phyloP scores from a whole-genome alignment of 2,888 invertebrate genomes.

The Muscina levida region DNA sequence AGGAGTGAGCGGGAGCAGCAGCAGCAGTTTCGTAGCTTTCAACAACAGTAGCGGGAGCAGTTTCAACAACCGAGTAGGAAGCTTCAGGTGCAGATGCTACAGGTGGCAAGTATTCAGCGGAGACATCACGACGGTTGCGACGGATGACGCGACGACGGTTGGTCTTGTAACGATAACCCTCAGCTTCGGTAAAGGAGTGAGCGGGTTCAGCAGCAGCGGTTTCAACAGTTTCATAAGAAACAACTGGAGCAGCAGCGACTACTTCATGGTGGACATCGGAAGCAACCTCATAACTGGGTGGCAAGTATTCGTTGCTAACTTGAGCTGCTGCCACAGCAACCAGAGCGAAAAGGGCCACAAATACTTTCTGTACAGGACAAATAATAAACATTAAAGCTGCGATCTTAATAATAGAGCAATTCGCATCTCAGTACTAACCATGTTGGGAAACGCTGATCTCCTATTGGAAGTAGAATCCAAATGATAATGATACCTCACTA shows the following conservation, averaged over 20 bases:
- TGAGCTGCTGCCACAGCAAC: conserved; percentile 68
- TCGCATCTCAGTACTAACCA: conserved; percentile 72
- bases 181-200: conserved; percentile 65
- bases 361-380: conserved; percentile 56
- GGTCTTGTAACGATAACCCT: conserved; percentile 58
- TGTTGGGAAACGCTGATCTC: conserved; percentile 71
- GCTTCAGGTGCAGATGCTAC: conserved; percentile 45
- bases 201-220: conserved; percentile 67
- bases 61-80: conserved; percentile 59
- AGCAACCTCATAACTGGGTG: conserved; percentile 57
- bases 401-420: conserved; percentile 1
- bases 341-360: conserved; percentile 56
- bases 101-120: conserved; percentile 73
- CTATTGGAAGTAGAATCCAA: conserved; percentile 71
- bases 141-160: conserved; percentile 52
- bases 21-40: conserved; percentile 46
- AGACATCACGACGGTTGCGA: conserved; percentile 73
- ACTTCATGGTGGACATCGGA: conserved; percentile 46
- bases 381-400: too few relatives aligned
- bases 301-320: conserved; percentile 66
- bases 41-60: conserved; percentile 48
- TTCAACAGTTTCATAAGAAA: conserved; percentile 33
- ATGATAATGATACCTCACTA: conserved; percentile 72
- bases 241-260: conserved; percentile 68
- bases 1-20: conserved; percentile 71